phyloP scores from a whole-genome alignment of 2,113 vertebrate species.

The Cinclus mexicanus region DNA sequence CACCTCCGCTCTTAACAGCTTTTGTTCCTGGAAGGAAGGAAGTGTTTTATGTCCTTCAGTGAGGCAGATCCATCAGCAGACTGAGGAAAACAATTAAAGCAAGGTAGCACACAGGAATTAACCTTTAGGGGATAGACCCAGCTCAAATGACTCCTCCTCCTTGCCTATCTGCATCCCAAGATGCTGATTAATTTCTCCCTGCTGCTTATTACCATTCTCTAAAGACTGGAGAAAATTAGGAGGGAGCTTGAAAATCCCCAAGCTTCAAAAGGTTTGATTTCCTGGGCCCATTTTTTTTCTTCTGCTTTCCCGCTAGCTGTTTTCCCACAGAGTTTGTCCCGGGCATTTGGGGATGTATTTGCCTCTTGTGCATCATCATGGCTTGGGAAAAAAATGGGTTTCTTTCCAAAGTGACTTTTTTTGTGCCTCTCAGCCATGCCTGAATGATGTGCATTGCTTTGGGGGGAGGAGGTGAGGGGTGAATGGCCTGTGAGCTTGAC shows the following conservation, averaged over 20 bases:
- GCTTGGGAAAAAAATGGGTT: not conserved
- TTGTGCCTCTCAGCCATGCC: not conserved
- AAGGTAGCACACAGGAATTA: not conserved
- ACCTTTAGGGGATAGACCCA: not conserved
- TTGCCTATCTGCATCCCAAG: not conserved
- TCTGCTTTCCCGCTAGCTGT: not conserved
- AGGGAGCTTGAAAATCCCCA: not conserved
- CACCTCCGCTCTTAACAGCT: not conserved
- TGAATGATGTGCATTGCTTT: not conserved
- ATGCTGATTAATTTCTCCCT: not conserved
- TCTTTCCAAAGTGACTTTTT: not conserved
- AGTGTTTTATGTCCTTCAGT: not conserved
- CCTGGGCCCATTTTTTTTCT: not conserved
- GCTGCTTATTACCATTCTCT: not conserved
- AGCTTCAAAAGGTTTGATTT: not conserved
- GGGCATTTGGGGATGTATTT: not conserved
- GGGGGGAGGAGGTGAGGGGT: not conserved
- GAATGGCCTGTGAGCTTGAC: not conserved
- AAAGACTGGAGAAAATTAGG: not conserved
- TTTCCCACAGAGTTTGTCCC: not conserved
- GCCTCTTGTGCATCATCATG: not conserved
- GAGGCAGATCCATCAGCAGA: not conserved
- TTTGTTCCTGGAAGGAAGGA: not conserved
- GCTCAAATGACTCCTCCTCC: not conserved
- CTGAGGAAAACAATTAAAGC: slow-evolving; percentile 29